phyloP scores from a whole-genome alignment of 2,888 invertebrate genomes.

The Drosophila multiciliata region DNA sequence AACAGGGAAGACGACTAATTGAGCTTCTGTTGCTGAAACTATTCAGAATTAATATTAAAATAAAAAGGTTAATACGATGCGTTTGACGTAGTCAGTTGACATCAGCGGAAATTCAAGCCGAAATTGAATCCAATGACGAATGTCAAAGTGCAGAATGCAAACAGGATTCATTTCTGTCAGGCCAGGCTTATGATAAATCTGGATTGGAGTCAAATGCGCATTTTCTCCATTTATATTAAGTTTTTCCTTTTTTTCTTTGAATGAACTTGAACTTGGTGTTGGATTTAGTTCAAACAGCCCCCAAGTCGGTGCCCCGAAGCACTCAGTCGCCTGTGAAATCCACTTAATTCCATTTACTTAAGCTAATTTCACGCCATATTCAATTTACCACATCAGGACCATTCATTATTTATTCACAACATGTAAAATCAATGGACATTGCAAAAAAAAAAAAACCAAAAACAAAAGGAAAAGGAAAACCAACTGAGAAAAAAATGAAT shows the following conservation, averaged over 20 bases:
- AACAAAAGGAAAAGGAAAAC: constrained; percentile 9
- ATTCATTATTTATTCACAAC: constrained; percentile 83
- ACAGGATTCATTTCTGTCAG: no score
- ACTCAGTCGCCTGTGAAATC: constrained; percentile 78
- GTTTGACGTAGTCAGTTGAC: constrained; percentile 42
- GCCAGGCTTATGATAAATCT: no score
- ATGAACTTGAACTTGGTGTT: constrained; percentile 16
- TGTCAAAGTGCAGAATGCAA: not conserved
- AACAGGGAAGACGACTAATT: constrained; percentile 29
- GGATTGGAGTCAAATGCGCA: not conserved
- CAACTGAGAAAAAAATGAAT: constrained; percentile 58
- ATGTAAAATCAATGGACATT: constrained; percentile 82
- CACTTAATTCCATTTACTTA: constrained; percentile 83
- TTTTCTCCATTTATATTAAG: not conserved
- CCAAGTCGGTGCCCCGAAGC: constrained; percentile 16
- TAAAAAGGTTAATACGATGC: constrained; percentile 73
- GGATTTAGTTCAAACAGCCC: constrained; percentile 11
- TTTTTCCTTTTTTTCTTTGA: not conserved
- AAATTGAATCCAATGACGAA: not conserved
- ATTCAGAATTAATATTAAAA: constrained; percentile 59
- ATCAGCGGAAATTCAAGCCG: not conserved
- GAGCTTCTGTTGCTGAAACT: constrained; percentile 45
- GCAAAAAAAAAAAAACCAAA: constrained; percentile 15
- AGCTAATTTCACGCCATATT: constrained; percentile 83
- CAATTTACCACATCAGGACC: constrained; percentile 82